phyloP scores from a whole-genome alignment of 1,140 invertebrate species.

The Aphelenchoides fujianensis region DNA sequence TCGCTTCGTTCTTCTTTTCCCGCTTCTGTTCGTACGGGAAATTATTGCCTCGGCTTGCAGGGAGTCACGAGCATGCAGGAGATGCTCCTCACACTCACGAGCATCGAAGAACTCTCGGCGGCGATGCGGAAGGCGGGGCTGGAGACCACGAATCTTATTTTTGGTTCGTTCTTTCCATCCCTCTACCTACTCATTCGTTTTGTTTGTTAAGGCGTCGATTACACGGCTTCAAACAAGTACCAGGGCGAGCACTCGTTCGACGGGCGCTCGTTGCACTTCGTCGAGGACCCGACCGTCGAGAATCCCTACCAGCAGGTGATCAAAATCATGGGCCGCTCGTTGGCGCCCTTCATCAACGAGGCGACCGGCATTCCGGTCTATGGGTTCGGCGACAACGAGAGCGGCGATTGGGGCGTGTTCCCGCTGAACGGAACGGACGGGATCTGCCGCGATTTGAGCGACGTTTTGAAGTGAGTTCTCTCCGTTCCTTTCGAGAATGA shows the following conservation, averaged over 20 bases:
- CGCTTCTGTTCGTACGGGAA: too few species aligned
- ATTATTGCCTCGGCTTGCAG: conserved; percentile 30
- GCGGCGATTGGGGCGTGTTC: conserved; percentile 64
- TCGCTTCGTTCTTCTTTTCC: too few species aligned
- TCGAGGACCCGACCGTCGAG: conserved; percentile 57
- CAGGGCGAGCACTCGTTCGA: conserved; percentile 66
- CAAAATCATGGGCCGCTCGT: conserved; percentile 64
- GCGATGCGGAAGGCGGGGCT: conserved; percentile 61
- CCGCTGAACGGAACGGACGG: conserved; percentile 57
- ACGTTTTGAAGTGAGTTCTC: conserved; percentile 62
- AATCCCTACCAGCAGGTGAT: conserved; percentile 63
- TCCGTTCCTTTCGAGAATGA: not conserved
- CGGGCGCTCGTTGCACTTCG: conserved; percentile 63
- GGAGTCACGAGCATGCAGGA: conserved; percentile 60
- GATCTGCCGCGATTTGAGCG: conserved; percentile 64
- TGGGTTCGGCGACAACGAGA: conserved; percentile 65
- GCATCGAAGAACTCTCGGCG: conserved; percentile 51
- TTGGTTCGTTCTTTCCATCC: too few species aligned
- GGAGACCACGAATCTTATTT: conserved; percentile 58
- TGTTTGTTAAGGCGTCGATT: conserved; percentile 65
- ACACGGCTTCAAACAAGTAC: conserved; percentile 68
- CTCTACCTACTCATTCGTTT: not conserved
- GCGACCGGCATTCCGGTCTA: conserved; percentile 64
- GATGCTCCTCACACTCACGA: conserved; percentile 53
- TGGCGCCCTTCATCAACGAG: conserved; percentile 65